Evolutionary conservation across 2,113 vertebrate genomes (phyloP).

Genomic region (Boulengeromyrus knoepffleri): DNA sequence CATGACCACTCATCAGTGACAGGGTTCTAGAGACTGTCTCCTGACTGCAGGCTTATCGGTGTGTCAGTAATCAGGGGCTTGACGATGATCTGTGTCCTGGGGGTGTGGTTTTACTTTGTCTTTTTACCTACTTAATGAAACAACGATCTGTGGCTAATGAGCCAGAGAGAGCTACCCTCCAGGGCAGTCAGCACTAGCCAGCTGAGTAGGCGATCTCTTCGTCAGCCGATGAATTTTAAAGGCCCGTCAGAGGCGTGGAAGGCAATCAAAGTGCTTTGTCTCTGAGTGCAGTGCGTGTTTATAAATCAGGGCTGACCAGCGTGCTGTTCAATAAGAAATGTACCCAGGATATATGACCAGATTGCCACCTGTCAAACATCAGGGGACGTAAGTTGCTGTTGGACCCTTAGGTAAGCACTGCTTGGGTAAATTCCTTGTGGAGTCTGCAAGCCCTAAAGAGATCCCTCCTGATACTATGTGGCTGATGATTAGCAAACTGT

Average conservation of each 20-base stretch:
- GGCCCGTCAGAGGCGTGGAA: background rate
- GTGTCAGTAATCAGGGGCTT: background rate
- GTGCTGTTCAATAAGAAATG: background rate
- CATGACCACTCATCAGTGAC: background rate
- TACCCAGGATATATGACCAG: background rate
- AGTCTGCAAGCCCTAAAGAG: background rate
- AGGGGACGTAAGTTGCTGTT: background rate
- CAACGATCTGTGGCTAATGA: background rate
- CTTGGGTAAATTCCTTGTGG: background rate
- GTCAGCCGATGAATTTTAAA: background rate
- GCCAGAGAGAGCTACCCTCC: background rate
- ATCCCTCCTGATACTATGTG: background rate
- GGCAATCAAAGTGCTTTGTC: background rate
- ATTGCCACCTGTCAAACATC: background rate
- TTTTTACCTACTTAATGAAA: slow-evolving; percentile 8
- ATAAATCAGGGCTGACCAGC: background rate
- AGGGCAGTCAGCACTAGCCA: background rate
- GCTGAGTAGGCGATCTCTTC: background rate
- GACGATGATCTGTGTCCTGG: background rate
- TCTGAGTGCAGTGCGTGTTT: background rate
- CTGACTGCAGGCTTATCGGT: background rate
- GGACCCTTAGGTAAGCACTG: background rate
- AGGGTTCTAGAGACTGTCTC: background rate
- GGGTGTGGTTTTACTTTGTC: slow-evolving; percentile 5
- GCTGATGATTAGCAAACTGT: background rate